Evolutionary conservation across 2,113 vertebrate species (phyloP).

Genomic region (Psephotus haematonotus): DNA sequence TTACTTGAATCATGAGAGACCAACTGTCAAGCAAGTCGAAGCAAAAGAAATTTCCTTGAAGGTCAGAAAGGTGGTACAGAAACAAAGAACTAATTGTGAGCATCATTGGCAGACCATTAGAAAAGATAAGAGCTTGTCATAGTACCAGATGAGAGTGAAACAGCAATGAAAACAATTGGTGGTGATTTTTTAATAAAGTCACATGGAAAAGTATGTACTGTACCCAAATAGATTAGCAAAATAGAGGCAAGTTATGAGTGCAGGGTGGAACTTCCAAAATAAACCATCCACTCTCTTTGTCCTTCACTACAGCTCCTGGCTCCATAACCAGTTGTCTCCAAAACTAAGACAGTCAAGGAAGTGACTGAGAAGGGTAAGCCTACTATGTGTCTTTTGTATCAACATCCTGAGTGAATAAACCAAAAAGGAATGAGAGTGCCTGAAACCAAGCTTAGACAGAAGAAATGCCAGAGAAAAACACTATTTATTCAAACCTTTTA

Average conservation of each 20-base stretch:
- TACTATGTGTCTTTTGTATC: not conserved
- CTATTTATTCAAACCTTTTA: not conserved
- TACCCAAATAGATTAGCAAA: not conserved
- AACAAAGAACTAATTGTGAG: not conserved
- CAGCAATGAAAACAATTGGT: not conserved
- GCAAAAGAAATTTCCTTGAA: not conserved
- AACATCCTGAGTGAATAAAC: not conserved
- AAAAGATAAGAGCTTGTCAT: conserved; percentile 10
- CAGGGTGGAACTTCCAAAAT: not conserved
- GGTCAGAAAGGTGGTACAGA: not conserved
- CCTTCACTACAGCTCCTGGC: not conserved
- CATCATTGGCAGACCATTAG: not conserved
- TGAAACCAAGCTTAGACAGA: not conserved
- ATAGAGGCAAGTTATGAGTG: not conserved
- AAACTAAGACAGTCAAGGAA: not conserved
- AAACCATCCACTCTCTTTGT: not conserved
- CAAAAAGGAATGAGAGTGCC: not conserved
- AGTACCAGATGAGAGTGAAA: not conserved
- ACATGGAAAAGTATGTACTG: not conserved
- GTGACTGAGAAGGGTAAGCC: not conserved
- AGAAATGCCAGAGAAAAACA: not conserved
- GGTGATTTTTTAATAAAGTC: not conserved
- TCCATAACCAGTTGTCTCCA: not conserved
- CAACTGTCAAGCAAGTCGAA: not conserved
- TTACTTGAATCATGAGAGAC: not conserved